These are phyloP conservation scores for Smithornis capensis DNA, from an alignment of 2,113 vertebrate species.

Conservation along the genomic window DNA sequence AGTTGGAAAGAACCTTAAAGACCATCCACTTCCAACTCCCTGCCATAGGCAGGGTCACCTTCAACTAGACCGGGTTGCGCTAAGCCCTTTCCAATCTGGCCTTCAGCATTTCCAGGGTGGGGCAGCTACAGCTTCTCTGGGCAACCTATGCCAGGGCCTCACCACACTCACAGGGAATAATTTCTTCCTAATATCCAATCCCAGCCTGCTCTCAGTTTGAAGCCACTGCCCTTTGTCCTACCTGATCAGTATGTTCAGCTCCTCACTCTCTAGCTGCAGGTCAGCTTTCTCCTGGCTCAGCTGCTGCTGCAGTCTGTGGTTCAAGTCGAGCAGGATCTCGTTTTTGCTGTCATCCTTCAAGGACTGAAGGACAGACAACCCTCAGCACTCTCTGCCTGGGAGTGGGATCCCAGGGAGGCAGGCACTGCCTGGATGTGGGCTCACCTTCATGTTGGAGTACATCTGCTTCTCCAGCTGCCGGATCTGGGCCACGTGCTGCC, in stretches of 20 bases:
- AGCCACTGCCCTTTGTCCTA: not conserved
- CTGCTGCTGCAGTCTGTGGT: conserved; percentile 89
- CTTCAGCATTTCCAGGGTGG: not conserved
- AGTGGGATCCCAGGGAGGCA: not conserved
- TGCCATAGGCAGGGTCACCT: not conserved
- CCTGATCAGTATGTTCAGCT: conserved; percentile 98
- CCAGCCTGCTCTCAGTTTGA: not conserved
- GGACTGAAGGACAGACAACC: conserved; percentile 71
- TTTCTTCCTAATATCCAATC: not conserved
- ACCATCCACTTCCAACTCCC: not conserved
- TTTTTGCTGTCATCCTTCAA: conserved; percentile 87
- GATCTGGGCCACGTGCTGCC: conserved; percentile 94
- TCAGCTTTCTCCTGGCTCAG: conserved; percentile 93
- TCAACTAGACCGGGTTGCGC: not conserved
- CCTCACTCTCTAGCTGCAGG: conserved; percentile 95
- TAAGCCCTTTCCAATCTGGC: not conserved
- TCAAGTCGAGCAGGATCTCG: conserved; percentile 85
- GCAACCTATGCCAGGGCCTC: not conserved
- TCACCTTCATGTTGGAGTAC: conserved; percentile 92
- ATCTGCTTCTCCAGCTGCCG: conserved; percentile 95
- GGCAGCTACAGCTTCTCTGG: not conserved
- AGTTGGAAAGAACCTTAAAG: not conserved
- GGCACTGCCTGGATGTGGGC: not conserved
- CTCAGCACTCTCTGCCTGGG: not conserved
- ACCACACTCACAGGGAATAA: not conserved